phyloP scores from a whole-genome alignment of 2,113 vertebrate species.

The Cisticola juncidis region DNA sequence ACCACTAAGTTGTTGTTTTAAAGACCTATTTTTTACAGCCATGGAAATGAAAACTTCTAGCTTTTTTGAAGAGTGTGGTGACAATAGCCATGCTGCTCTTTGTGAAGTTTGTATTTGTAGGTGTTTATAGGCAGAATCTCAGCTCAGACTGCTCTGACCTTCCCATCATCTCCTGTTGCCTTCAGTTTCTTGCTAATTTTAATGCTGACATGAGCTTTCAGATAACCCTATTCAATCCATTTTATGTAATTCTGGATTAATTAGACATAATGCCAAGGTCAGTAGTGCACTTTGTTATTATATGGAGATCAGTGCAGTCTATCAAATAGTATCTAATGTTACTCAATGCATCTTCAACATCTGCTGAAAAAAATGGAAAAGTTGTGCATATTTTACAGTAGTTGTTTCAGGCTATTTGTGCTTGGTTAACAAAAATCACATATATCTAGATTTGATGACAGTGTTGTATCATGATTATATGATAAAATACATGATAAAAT shows the following conservation, averaged over 20 bases:
- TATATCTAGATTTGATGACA: not conserved
- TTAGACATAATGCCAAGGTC: not conserved
- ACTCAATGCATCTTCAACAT: not conserved
- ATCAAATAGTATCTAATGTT: not conserved
- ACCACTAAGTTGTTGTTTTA: not conserved
- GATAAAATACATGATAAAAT: not conserved
- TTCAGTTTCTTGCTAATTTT: not conserved
- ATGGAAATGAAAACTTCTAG: not conserved
- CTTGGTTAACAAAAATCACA: not conserved
- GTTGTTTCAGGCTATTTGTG: not conserved
- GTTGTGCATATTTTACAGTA: not conserved
- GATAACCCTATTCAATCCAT: not conserved
- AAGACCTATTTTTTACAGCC: not conserved
- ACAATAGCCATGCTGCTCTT: not conserved
- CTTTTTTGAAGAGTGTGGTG: not conserved
- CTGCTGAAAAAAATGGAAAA: not conserved
- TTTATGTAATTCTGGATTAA: not conserved
- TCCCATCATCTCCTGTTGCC: not conserved
- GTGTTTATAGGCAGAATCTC: not conserved
- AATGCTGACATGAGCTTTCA: not conserved
- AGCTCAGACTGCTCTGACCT: not conserved
- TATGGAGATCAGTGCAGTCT: not conserved
- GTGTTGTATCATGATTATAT: not conserved
- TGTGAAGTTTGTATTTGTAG: not conserved
- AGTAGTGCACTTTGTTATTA: not conserved